Conservation (phyloP, 2,113 vertebrate genomes). For the Azemiops feae region DNA sequence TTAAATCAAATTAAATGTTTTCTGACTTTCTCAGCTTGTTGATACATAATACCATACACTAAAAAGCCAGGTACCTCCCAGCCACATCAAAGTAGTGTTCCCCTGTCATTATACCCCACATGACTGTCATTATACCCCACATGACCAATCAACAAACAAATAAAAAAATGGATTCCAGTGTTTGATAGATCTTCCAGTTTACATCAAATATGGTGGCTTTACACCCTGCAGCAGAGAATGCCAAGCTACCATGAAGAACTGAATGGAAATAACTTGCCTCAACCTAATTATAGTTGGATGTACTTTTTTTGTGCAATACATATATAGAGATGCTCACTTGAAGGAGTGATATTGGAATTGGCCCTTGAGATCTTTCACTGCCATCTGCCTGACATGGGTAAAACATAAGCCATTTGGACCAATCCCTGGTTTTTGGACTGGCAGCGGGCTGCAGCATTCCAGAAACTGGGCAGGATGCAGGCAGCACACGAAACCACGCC, state of each 20-base stretch:
- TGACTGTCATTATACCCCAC: background rate
- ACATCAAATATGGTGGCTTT: background rate
- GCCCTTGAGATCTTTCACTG: conserved; percentile 27
- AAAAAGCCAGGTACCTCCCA: background rate
- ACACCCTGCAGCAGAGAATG: background rate
- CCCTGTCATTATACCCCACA: background rate
- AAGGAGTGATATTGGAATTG: background rate
- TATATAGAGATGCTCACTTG: background rate
- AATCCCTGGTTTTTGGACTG: too few relatives aligned
- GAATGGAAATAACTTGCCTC: background rate
- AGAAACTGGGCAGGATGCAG: too few relatives aligned
- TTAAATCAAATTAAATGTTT: background rate
- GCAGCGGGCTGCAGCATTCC: too few relatives aligned
- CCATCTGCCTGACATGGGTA: conserved; percentile 11
- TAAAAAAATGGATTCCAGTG: background rate
- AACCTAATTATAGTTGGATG: background rate
- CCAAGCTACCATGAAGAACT: background rate
- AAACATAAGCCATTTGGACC: background rate
- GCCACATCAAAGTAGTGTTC: background rate
- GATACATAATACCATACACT: background rate
- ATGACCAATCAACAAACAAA: background rate
- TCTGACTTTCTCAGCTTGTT: background rate
- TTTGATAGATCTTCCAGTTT: background rate
- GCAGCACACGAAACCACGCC: too few relatives aligned
- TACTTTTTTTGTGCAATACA: too few relatives aligned